Evolutionary conservation across 1,140 invertebrate species (phyloP), one percentile per base, ranked within the genome.

Genomic region (Anastrepha obliqua): DNA sequence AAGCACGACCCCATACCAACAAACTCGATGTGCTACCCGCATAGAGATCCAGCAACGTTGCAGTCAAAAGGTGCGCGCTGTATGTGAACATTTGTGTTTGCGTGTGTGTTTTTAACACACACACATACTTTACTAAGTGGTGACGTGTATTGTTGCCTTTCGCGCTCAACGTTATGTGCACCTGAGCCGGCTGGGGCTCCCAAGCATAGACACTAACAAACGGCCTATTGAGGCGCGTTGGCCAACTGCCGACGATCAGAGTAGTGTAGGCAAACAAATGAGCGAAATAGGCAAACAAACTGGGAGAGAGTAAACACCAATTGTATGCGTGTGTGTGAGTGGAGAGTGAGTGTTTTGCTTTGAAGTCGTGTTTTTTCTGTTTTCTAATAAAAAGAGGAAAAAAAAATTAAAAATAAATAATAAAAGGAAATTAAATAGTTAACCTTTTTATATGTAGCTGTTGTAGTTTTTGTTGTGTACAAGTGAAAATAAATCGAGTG

Each of bases 251-350:
- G 64, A 3, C 67, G 42, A 5, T 20, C 65, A 29, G 39, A 11
- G 44, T 55, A 81, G 74, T 81, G 47, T 81, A 20, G 44, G 74
- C 11, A 81, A 81, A 81, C 74, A 81, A 20, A 81, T 29, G 74
- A 58, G 74, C 74, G n/a, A 42, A 81, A 42, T 55, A 9, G 47
- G 17, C 74, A 81, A 81, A 81, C 47, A 81, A 81, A 55, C 47
- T 8, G n/a, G 17, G 74, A 81, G 74, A 81, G 74, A 81, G 44
- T 81, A 81, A 81, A 81, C 47, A 81, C 47, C 55, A 51, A 55
- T 55, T 55, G 13, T 15, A 5, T 81, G 74, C 44, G n/a, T 11
- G 11, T 81, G 74, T 81, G 5, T 55, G n/a, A 20, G 47, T 47
- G 47, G 74, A 81, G 74, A 55, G 74, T 81, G 17, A 81, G 74